phyloP scores from a whole-genome alignment of 2,113 vertebrate genomes.

The Narcine bancroftii region DNA sequence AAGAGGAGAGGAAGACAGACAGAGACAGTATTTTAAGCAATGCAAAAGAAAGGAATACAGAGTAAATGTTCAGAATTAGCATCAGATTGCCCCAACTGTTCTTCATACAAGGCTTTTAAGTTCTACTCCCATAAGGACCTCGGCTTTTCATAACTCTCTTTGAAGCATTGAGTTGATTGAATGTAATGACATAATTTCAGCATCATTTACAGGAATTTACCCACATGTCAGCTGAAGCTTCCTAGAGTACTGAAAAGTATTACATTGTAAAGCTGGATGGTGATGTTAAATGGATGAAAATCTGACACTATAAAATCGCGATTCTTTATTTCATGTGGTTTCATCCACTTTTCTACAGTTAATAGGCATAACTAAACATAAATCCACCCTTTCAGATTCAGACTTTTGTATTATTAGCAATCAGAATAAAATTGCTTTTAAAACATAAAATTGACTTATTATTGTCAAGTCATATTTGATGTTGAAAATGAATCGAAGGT shows the following conservation, averaged over 20 bases:
- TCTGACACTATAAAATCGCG: not conserved
- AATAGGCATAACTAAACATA: not conserved
- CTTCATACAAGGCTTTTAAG: not conserved
- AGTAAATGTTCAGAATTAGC: not conserved
- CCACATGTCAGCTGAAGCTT: not conserved
- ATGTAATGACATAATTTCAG: not conserved
- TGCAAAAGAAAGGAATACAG: not conserved
- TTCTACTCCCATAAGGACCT: not conserved
- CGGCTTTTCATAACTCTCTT: not conserved
- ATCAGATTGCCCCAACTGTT: not conserved
- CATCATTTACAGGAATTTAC: not conserved
- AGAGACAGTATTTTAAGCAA: no score
- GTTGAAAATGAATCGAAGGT: not conserved
- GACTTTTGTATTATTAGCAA: slow-evolving; percentile 9
- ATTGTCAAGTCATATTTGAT: not conserved
- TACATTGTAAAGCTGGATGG: not conserved
- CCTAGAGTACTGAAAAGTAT: not conserved
- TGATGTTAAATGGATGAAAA: not conserved
- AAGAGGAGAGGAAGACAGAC: no score
- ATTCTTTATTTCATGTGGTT: not conserved
- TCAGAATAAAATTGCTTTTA: not conserved
- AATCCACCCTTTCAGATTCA: not conserved
- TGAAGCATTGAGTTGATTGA: not conserved
- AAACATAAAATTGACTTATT: not conserved
- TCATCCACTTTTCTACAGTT: not conserved